These are phyloP conservation scores for Brachionichthys hirsutus DNA, from an alignment of 2,113 vertebrate genomes.

Conservation along the genomic window DNA sequence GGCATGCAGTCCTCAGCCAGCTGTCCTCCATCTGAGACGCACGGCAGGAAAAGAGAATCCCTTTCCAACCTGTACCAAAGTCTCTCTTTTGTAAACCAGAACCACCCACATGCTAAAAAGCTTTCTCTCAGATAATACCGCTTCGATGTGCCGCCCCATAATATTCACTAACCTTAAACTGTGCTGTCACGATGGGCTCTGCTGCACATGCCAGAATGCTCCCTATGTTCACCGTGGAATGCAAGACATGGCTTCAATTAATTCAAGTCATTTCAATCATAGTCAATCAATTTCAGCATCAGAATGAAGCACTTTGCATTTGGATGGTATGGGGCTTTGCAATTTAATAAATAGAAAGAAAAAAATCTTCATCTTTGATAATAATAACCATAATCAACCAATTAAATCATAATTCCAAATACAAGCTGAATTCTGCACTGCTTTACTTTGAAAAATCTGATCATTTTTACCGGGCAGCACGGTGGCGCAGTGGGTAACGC, in stretches of 20 bases:
- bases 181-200: not conserved
- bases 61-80: slow-evolving; percentile 22
- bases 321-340: too few relatives aligned
- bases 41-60: slow-evolving; percentile 14
- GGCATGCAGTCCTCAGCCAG: slow-evolving; percentile 34
- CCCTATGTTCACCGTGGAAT: not conserved
- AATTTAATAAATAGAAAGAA: too few relatives aligned
- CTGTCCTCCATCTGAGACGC: slow-evolving; percentile 48
- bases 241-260: too few relatives aligned
- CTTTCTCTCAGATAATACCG: slow-evolving; percentile 8
- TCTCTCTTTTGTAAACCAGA: slow-evolving; percentile 33
- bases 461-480: too few relatives aligned
- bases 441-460: too few relatives aligned
- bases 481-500: too few relatives aligned
- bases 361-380: not conserved
- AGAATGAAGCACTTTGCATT: too few relatives aligned
- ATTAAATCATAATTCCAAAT: too few relatives aligned
- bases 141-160: not conserved
- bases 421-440: too few relatives aligned
- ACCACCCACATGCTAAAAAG: slow-evolving; percentile 29
- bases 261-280: not conserved
- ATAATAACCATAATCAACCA: not conserved
- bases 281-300: not conserved
- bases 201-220: not conserved
- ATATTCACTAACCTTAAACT: not conserved